These are phyloP conservation scores for Spatulosminthurus flaviceps DNA, from an alignment of 2,888 invertebrate species.

Conservation along the genomic window DNA sequence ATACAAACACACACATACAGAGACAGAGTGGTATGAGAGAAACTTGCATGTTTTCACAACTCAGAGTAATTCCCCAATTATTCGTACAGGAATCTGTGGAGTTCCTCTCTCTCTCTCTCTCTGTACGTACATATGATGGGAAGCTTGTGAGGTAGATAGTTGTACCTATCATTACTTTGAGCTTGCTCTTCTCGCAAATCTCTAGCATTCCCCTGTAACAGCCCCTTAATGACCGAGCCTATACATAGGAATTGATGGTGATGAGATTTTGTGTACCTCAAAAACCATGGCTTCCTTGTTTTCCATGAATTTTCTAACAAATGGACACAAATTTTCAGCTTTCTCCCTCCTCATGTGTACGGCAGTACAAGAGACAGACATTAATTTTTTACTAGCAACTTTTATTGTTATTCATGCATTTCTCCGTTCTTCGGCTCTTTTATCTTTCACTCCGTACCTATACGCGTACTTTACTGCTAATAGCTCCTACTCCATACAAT, in stretches of 20 bases:
- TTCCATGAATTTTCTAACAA: slow-evolving; percentile 6
- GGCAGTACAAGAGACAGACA: background rate
- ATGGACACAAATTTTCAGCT: slow-evolving; percentile 14
- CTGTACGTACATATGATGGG: background rate
- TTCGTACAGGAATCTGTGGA: background rate
- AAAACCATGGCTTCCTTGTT: slow-evolving; percentile 2
- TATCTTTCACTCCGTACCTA: background rate
- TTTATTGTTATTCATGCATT: slow-evolving; percentile 18
- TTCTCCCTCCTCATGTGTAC: background rate
- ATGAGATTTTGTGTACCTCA: slow-evolving; percentile 10
- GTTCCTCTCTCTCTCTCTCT: background rate
- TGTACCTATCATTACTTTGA: slow-evolving; percentile 12
- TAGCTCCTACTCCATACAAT: background rate
- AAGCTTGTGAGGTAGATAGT: background rate
- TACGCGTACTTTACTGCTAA: background rate
- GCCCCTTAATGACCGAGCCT: slow-evolving; percentile 7
- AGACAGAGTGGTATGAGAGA: background rate
- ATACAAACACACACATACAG: background rate
- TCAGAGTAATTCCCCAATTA: slow-evolving; percentile 4
- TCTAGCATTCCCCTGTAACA: slow-evolving; percentile 3
- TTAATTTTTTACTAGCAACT: slow-evolving; percentile 18
- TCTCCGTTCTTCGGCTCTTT: slow-evolving; percentile 12
- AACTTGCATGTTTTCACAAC: background rate
- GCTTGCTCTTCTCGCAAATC: slow-evolving; percentile 3
- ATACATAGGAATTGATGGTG: slow-evolving; percentile 5